Percentiles rank a stretch among this genome's conserved stretches.
These are phyloP conservation scores for Oasisia sp. DNA, from an alignment of 2,888 invertebrate species.

Conservation along the genomic window DNA sequence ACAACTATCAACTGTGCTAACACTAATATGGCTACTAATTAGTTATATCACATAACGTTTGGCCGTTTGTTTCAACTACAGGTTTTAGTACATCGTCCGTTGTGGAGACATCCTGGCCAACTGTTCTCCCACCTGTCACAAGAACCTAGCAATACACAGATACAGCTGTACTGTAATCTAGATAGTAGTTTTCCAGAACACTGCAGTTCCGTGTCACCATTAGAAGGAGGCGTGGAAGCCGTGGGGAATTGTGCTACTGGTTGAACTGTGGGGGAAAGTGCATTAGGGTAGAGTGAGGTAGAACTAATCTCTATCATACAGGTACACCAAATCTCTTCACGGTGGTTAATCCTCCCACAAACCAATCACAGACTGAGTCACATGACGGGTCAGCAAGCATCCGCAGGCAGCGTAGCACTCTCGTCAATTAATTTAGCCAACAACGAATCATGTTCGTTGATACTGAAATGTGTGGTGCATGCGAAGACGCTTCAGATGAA, in stretches of 20 bases:
- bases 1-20: not conserved
- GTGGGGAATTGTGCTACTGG: not conserved
- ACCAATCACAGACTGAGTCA: not conserved
- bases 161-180: not conserved
- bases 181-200: not conserved
- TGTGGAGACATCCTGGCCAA: not conserved
- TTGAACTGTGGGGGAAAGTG: not conserved
- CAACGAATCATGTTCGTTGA: too few relatives aligned
- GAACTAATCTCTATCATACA: not conserved
- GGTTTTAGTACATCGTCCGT: not conserved
- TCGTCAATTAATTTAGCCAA: too few relatives aligned
- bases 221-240: not conserved
- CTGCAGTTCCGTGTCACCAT: not conserved
- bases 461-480: too few relatives aligned
- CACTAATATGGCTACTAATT: not conserved
- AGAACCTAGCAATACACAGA: not conserved
- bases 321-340: not conserved
- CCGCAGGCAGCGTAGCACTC: not conserved
- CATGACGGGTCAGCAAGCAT: not conserved
- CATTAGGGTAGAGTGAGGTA: too few relatives aligned
- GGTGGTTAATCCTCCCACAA: not conserved
- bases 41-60: not conserved
- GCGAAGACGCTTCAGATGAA: too few relatives aligned
- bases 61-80: not conserved
- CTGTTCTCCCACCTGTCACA: not conserved